Conservation (phyloP, 2,113 vertebrate species). For the Irena cyanogastra region DNA sequence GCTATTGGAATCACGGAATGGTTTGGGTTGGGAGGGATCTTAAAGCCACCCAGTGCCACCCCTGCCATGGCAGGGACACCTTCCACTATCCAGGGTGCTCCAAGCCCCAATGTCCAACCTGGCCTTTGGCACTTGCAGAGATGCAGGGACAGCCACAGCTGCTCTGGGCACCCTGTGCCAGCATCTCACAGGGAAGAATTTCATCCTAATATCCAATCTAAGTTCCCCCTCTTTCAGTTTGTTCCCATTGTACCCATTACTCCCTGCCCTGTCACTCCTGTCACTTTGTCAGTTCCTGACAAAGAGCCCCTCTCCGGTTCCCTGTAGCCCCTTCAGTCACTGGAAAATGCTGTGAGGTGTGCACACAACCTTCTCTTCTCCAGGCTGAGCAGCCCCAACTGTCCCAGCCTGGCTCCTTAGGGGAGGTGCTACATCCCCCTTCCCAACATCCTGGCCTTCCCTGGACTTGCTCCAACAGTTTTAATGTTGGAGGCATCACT, state of each 20-base stretch:
- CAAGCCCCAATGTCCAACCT: rapidly evolving
- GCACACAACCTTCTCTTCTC: not conserved
- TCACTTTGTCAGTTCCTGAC: not conserved
- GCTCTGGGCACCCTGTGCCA: not conserved
- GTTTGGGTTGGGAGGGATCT: not conserved
- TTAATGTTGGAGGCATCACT: not conserved
- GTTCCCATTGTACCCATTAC: no score
- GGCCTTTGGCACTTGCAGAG: not conserved
- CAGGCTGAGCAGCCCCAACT: not conserved
- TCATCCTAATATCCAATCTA: no score
- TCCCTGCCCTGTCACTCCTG: not conserved
- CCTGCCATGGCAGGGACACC: not conserved
- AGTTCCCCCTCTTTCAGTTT: not conserved
- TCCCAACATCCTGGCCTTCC: not conserved
- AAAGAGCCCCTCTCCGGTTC: not conserved
- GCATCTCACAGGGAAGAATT: not conserved
- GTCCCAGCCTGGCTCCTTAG: not conserved
- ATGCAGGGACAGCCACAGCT: not conserved
- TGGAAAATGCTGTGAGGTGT: not conserved
- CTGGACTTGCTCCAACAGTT: not conserved
- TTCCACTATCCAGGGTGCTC: rapidly evolving
- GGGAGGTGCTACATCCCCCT: not conserved
- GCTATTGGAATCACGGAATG: not conserved
- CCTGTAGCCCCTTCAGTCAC: not conserved
- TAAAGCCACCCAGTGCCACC: not conserved